A percentile compares a stretch with the other conserved stretches of the same genome.
phyloP scores from a whole-genome alignment of 2,888 invertebrate genomes.

The Slavum lentiscoides region DNA sequence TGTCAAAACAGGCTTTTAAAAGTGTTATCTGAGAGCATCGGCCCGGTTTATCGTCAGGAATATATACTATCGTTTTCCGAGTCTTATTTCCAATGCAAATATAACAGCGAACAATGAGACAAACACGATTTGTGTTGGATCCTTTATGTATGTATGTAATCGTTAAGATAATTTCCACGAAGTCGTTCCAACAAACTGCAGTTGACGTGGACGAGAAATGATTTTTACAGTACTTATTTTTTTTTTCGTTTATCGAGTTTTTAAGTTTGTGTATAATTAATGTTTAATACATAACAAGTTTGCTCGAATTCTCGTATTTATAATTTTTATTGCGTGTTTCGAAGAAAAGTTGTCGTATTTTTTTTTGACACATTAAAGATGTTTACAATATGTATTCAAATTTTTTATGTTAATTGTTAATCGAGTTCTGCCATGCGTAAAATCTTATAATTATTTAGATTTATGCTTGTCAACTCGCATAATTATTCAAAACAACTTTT shows the following conservation, averaged over 20 bases:
- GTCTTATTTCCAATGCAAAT: constrained; percentile 12
- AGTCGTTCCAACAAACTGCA: too few relatives aligned
- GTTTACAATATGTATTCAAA: not conserved
- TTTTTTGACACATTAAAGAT: too few relatives aligned
- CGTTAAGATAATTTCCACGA: too few relatives aligned
- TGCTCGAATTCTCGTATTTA: too few relatives aligned
- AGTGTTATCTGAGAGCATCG: constrained; percentile 12
- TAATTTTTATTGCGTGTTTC: too few relatives aligned
- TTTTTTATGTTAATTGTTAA: not conserved
- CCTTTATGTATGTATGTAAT: not conserved
- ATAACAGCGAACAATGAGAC: not conserved
- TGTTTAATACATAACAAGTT: too few relatives aligned
- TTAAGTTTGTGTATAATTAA: too few relatives aligned
- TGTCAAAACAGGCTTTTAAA: not conserved
- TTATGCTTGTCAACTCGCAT: not conserved
- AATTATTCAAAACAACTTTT: not conserved
- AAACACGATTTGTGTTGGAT: not conserved
- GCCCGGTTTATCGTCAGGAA: constrained; percentile 1
- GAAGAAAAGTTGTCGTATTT: too few relatives aligned
- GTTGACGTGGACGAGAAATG: not conserved
- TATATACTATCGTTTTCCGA: not conserved
- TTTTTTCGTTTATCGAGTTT: not conserved
- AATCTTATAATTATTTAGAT: not conserved
- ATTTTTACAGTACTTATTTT: not conserved
- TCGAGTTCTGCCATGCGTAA: not conserved